A percentile compares a stretch with the other conserved stretches of the same genome.
Evolutionary conservation across 2,113 vertebrate species (phyloP).

Genomic region (Malurus alboscapulatus): DNA sequence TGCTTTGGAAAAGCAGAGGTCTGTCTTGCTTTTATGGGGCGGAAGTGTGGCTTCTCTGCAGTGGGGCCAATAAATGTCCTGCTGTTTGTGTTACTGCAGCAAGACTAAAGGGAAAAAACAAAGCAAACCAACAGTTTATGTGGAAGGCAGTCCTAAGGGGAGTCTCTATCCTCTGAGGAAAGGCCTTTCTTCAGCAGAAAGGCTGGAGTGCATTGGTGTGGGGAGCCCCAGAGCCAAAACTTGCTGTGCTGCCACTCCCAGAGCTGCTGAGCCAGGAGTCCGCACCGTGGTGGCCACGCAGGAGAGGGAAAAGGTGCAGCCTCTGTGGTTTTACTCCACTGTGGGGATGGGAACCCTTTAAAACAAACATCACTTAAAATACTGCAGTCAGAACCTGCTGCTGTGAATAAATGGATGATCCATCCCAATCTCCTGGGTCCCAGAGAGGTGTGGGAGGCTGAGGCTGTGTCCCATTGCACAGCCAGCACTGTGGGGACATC

Average conservation of each 20-base stretch:
- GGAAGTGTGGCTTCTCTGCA: background rate
- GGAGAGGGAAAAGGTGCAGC: background rate
- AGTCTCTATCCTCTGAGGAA: background rate
- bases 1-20: background rate
- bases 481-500: background rate
- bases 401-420: background rate
- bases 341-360: background rate
- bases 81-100: background rate
- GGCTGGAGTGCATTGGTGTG: background rate
- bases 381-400: background rate
- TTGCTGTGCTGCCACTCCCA: background rate
- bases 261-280: background rate
- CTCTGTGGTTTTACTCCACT: background rate
- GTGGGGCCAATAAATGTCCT: background rate
- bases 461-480: background rate
- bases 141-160: background rate
- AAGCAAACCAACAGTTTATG: background rate
- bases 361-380: background rate
- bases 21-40: background rate
- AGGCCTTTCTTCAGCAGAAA: background rate
- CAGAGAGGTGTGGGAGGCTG: background rate
- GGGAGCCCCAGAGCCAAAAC: background rate
- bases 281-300: background rate
- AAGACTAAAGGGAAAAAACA: background rate
- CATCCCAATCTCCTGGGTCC: background rate